A percentile compares a stretch with the other conserved stretches of the same genome.
These are phyloP conservation scores for Augiades crinisus DNA, from an alignment of 2,888 invertebrate genomes.

Conservation along the genomic window DNA sequence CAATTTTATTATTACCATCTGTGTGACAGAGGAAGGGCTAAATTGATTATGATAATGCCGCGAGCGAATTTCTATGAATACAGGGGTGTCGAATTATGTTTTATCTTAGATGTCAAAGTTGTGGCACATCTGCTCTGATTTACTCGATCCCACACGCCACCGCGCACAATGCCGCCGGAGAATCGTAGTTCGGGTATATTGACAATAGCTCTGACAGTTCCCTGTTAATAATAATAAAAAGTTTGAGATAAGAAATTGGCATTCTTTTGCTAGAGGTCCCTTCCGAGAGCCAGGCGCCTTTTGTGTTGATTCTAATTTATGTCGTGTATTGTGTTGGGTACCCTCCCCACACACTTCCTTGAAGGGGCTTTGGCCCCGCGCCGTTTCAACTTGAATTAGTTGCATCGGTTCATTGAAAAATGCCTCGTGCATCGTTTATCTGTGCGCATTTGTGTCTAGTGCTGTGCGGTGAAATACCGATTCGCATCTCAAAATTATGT, in stretches of 20 bases:
- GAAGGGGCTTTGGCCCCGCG: conserved; percentile 61
- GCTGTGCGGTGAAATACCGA: conserved; percentile 5
- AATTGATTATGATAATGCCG: conserved; percentile 57
- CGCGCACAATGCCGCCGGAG: conserved; percentile 49
- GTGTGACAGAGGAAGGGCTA: conserved; percentile 44
- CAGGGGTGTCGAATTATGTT: conserved; percentile 49
- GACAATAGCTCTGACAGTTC: conserved; percentile 63
- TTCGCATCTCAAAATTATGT: conserved; percentile 5
- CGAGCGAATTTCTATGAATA: conserved; percentile 42
- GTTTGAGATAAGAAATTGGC: conserved; percentile 76
- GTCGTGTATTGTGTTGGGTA: conserved; percentile 73
- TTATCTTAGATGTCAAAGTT: conserved; percentile 50
- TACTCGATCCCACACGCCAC: conserved; percentile 44
- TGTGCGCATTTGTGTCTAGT: conserved; percentile 36
- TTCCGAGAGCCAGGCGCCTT: conserved; percentile 72
- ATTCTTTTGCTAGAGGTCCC: conserved; percentile 74
- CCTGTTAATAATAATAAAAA: conserved; percentile 71
- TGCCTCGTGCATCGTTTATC: conserved; percentile 49
- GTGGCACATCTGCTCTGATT: conserved; percentile 74
- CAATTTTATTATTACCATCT: conserved; percentile 43
- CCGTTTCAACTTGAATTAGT: conserved; percentile 66
- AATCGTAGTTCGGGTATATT: conserved; percentile 57
- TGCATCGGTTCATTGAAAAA: conserved; percentile 67
- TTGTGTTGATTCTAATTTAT: conserved; percentile 80
- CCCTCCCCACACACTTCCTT: conserved; percentile 76